phyloP scores from a whole-genome alignment of 2,888 invertebrate species.

The Monopis laevigella region DNA sequence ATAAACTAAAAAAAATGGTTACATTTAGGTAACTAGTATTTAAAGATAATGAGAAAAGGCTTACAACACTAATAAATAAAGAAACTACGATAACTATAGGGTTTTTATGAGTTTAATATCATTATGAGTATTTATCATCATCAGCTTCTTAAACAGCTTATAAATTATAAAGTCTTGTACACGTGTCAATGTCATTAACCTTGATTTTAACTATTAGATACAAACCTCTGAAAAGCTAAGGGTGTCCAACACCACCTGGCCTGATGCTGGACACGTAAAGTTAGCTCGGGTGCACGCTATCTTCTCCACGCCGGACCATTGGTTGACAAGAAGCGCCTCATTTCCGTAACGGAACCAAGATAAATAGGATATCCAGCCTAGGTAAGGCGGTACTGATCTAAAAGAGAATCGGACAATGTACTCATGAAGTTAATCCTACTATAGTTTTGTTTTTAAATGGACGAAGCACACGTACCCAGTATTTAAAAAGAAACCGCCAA shows the following conservation, averaged over 20 bases:
- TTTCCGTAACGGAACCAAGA: slow-evolving; percentile 95
- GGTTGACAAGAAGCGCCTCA: slow-evolving; percentile 88
- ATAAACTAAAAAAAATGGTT: no score
- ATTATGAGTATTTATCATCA: not conserved
- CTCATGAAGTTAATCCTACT: not conserved
- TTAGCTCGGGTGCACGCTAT: slow-evolving; percentile 80
- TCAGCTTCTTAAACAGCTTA: not conserved
- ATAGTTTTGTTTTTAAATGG: not conserved
- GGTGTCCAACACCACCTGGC: slow-evolving; percentile 80
- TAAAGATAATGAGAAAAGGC: no score
- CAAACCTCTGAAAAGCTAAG: slow-evolving; percentile 79
- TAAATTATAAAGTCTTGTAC: no score
- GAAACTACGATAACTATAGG: no score
- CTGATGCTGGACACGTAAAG: slow-evolving; percentile 81
- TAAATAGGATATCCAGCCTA: slow-evolving; percentile 86
- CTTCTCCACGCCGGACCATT: slow-evolving; percentile 82
- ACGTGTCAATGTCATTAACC: no score
- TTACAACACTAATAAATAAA: no score
- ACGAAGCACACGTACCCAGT: slow-evolving; percentile 70
- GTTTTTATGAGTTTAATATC: no score
- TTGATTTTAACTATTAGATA: no score
- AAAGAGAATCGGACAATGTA: slow-evolving; percentile 4
- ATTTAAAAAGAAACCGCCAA: slow-evolving; percentile 96
- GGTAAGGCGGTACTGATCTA: slow-evolving; percentile 85
- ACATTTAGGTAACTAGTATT: no score